A percentile compares a stretch with the other conserved stretches of the same genome.
Evolutionary conservation across 2,113 vertebrate species (phyloP).

Genomic region (Cynopterus brachyotis): DNA sequence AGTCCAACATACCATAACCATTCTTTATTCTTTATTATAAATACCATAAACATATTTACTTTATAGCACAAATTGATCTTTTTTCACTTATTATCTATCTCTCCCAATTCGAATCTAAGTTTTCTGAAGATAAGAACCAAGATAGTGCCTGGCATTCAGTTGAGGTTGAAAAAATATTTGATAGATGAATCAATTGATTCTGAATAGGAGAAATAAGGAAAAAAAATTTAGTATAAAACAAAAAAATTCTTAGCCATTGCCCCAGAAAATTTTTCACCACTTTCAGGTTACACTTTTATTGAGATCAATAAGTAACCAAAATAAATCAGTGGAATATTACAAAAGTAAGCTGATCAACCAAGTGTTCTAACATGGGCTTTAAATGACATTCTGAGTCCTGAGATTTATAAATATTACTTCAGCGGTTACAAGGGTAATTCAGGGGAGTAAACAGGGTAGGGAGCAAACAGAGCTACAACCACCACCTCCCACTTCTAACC

Average conservation of each 20-base stretch:
- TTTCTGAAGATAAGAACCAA: neutral
- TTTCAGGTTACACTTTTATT: slow-evolving; percentile 39
- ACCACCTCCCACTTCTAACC: neutral
- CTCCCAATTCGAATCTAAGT: neutral
- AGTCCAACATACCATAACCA: neutral
- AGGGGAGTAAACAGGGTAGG: neutral
- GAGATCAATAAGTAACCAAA: neutral
- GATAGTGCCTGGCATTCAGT: neutral
- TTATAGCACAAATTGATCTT: neutral
- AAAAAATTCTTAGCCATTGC: neutral
- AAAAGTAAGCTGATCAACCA: neutral
- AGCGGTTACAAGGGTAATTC: neutral
- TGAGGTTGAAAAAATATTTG: neutral
- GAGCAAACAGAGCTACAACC: neutral
- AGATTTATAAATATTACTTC: neutral
- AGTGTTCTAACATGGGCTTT: neutral
- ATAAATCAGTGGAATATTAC: neutral
- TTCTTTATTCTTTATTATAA: slow-evolving; percentile 30
- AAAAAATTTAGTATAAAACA: slow-evolving; percentile 23
- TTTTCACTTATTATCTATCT: neutral
- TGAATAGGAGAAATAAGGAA: neutral
- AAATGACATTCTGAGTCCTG: neutral
- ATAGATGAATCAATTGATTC: neutral
- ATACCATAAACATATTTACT: neutral
- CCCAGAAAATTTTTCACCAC: neutral